Evolutionary conservation across 2,797 vertebrate species (phyloP).

Genomic region (Liasis olivaceus): DNA sequence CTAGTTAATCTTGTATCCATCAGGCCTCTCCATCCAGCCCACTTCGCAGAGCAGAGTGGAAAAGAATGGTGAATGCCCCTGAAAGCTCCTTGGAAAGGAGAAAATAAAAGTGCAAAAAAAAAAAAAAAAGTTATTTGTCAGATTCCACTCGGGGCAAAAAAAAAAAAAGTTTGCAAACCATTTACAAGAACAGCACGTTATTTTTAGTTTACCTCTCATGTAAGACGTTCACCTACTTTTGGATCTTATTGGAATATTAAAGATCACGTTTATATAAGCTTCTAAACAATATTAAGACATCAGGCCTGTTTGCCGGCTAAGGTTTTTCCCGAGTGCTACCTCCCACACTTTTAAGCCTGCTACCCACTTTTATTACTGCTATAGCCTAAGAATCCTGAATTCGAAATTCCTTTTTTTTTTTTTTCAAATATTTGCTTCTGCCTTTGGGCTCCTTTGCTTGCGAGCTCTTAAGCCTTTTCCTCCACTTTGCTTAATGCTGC

Average conservation of each 20-base stretch:
- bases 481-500: not conserved
- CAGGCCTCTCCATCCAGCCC: not conserved
- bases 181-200: not conserved
- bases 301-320: not conserved
- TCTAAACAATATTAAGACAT: not conserved
- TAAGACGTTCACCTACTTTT: not conserved
- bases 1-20: too few species aligned
- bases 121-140: not conserved
- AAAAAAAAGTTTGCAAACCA: not conserved
- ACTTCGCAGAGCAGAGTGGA: not conserved
- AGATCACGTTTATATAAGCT: not conserved
- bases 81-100: too few species aligned
- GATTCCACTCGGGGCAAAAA: too few species aligned
- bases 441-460: not conserved
- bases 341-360: not conserved
- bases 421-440: not conserved
- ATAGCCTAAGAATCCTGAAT: not conserved
- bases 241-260: not conserved
- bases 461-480: not conserved
- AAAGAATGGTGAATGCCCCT: accelerated
- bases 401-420: not conserved
- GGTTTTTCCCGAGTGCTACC: not conserved
- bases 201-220: too few species aligned
- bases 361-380: not conserved
- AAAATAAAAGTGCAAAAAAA: not conserved